phyloP scores from a whole-genome alignment of 2,113 vertebrate species.

The Apistogramma diplotaenia region DNA sequence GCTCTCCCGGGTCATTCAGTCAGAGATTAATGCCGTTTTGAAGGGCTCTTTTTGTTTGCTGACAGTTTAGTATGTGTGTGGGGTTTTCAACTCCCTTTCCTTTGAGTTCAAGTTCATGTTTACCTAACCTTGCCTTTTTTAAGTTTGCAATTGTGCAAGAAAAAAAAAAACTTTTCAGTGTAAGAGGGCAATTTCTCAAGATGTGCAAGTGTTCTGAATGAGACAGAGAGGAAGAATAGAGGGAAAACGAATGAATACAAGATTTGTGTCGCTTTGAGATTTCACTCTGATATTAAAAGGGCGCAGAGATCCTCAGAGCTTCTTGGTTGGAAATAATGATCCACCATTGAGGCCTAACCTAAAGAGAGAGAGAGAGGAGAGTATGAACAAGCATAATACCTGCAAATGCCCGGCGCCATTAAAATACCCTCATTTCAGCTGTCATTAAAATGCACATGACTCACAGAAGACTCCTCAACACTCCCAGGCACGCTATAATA shows the following conservation, averaged over 20 bases:
- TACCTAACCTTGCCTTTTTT: constrained; percentile 7
- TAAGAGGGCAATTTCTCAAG: constrained; percentile 25
- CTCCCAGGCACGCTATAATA: neutral
- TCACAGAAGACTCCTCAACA: constrained; percentile 12
- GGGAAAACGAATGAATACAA: constrained; percentile 35
- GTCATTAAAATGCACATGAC: constrained; percentile 27
- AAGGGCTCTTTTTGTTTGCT: constrained; percentile 26
- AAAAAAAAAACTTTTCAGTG: neutral
- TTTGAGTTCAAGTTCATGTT: constrained; percentile 8
- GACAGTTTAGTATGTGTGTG: neutral
- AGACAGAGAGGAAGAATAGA: neutral
- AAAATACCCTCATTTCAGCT: constrained; percentile 22
- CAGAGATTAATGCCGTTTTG: constrained; percentile 20
- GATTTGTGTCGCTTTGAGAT: constrained; percentile 43
- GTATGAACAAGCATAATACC: constrained; percentile 14
- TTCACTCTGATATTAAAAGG: constrained; percentile 58
- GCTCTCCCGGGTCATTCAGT: constrained; percentile 7
- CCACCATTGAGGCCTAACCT: constrained; percentile 19
- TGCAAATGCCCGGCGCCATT: constrained; percentile 25
- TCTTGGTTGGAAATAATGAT: constrained; percentile 50
- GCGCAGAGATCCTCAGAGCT: constrained; percentile 22
- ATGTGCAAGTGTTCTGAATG: constrained; percentile 20
- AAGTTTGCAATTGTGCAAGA: constrained; percentile 1
- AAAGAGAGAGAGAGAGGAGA: constrained; percentile 1
- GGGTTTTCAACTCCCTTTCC: neutral